Base-by-base conservation (phyloP, 2,888 invertebrate species). In the Thymelicus lineola region DNA sequence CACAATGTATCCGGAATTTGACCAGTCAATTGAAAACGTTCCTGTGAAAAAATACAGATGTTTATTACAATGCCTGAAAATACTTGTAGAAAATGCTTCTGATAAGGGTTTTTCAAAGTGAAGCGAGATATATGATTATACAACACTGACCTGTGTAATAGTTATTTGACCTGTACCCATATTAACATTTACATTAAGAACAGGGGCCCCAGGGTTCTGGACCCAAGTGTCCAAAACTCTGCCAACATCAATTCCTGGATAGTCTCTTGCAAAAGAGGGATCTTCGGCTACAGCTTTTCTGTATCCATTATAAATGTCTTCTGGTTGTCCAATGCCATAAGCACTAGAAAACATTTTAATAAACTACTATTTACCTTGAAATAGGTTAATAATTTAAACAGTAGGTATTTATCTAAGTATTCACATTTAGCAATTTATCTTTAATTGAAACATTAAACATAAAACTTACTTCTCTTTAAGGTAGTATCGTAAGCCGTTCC, bases 191-290 rank as follows among this genome's bases (percentile, higher is more conserved):
- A 95, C 95, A 6, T 86, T 91, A 0, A 96, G 76, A 0, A 96
- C 89, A 0, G 96, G 96, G 46, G 94, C 94, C 0, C 96, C 96
- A 55, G 93, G 86, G 73, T 95, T 94, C 64, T 94, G 92, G 0
- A 95, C 94, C 96, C 96, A 96, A 28, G 91, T 93, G 71, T 94
- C 92, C 78, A 96, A 94, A 1, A 96, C 86, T 4, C 72, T 76
- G 36, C 91, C 86, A 9, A 92, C 76, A n/a, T 90, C 87, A 0
- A 87, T 77, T 35, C 74, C 71, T 0, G 83, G 80, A 73, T 80
- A 91, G 2, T 77, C 77, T 7, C 75, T 74, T 1, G 71, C 72
- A 59, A 86, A 90, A 0, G 78, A 75, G 5, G 84, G 72, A 72
- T 92, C 93, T 71, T 87, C 86, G 9, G 77, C 58, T 0, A 82